Evolutionary conservation across 2,888 invertebrate species (phyloP).

Genomic region (Liposcelis brunnea): DNA sequence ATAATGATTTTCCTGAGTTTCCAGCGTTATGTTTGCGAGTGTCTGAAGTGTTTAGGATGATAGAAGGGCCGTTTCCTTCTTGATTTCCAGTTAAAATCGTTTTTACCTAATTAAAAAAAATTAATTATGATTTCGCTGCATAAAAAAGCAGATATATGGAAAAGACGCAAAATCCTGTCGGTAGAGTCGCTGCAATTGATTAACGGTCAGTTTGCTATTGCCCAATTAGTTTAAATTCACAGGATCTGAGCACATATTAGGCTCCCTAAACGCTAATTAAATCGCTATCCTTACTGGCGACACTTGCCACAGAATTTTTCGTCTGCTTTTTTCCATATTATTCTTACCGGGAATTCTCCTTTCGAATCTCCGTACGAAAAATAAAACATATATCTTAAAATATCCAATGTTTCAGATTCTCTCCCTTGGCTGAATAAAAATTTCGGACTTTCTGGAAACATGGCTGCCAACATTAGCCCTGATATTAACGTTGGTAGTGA

Average conservation of each 20-base stretch:
- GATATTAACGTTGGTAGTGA: slow-evolving; percentile 45
- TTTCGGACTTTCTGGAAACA: slow-evolving; percentile 64
- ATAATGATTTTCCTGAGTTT: slow-evolving; percentile 1
- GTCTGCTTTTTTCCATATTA: no score
- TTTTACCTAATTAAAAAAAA: slow-evolving; percentile 16
- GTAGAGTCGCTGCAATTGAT: no score
- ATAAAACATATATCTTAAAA: slow-evolving; percentile 41
- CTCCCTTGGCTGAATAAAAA: slow-evolving; percentile 46
- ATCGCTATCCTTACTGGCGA: no score
- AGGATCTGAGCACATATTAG: no score
- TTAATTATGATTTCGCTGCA: no score
- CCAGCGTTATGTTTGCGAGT: neutral
- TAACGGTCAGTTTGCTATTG: no score
- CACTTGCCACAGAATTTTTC: no score
- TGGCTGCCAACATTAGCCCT: slow-evolving; percentile 33
- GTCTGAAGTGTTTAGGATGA: neutral
- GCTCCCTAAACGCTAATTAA: no score
- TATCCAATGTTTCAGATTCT: slow-evolving; percentile 37
- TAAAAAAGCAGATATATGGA: no score
- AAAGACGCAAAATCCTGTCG: no score
- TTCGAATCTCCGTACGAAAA: slow-evolving; percentile 31
- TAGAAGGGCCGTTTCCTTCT: neutral
- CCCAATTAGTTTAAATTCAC: no score
- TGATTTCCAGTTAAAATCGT: neutral
- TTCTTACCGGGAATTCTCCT: slow-evolving; percentile 34